Conservation (phyloP, 2,113 vertebrate species). For the Malurus melanocephalus region DNA sequence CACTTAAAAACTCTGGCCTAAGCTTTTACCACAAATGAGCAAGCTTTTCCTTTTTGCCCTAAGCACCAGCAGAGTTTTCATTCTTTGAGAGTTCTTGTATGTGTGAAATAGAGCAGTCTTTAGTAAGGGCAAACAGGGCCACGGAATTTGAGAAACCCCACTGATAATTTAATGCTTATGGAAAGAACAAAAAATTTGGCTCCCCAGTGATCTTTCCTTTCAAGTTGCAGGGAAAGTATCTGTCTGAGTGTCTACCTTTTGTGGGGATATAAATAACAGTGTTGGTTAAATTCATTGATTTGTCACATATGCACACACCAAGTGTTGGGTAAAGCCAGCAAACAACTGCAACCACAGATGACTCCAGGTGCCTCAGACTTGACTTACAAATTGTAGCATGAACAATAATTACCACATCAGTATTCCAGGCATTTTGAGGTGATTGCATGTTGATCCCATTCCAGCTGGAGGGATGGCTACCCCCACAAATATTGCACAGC, state of each 20-base stretch:
- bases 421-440: not conserved
- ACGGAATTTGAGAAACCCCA: not conserved
- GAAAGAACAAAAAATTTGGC: not conserved
- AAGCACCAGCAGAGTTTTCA: not conserved
- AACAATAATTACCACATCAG: not conserved
- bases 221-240: not conserved
- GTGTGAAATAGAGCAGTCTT: not conserved
- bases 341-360: not conserved
- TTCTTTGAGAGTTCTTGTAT: not conserved
- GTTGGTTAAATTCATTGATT: not conserved
- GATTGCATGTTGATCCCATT: not conserved
- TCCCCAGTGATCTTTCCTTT: not conserved
- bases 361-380: not conserved
- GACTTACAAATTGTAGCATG: not conserved
- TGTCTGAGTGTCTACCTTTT: not conserved
- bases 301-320: rapidly evolving
- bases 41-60: not conserved
- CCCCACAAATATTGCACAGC: not conserved
- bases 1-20: not conserved
- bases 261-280: not conserved
- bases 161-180: not conserved
- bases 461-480: not conserved
- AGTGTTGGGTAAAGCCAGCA: not conserved
- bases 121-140: not conserved
- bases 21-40: not conserved